Base-by-base conservation (phyloP, 2,888 invertebrate species). In the Agriopis marginaria region DNA sequence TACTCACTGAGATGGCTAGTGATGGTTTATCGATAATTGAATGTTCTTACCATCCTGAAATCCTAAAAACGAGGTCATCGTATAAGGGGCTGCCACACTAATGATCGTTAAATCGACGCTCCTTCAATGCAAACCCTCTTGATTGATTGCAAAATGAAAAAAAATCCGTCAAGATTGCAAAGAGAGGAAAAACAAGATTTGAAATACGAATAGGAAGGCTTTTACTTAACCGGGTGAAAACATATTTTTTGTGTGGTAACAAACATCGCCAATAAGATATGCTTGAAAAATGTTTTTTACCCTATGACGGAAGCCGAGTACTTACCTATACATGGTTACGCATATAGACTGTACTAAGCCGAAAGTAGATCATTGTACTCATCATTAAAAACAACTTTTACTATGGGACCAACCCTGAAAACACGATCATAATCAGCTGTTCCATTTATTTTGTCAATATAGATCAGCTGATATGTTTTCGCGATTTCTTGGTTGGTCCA, bases 61-160 rank as follows among this genome's bases (percentile, higher is more conserved):
- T 53, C 32, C 40, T 11, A 11, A 17, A 45, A 55, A 66, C 47
- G 60, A 61, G 60, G 55, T 61, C 32, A 47, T 17, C 7, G 54
- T 55, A 42, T n/a, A 58, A 42, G 53, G n/a, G 14, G 11, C 12
- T 9, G 58, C 50, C 42, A 50, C 61, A 44, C 65, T 76, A 70
- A 75, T 66, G 64, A 58, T 47, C 70, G 66, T 67, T 70, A 71
- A 73, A 73, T 69, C 72, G 70, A 66, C 55, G 66, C 58, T 66
- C 58, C 65, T 71, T 70, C 65, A 72, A 73, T 68, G 64, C 63
- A 58, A 55, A 63, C 62, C 70, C 59, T 63, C 66, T 63, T 75
- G 76, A 76, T 76, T 76, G 73, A 76, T 76, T 73, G 63, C 66
- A 64, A 70, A 71, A 49, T 61, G 63, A 71, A 66, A 64, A 68